Evolutionary conservation across 2,113 vertebrate species (phyloP).

Genomic region (Dipodomys ordii): DNA sequence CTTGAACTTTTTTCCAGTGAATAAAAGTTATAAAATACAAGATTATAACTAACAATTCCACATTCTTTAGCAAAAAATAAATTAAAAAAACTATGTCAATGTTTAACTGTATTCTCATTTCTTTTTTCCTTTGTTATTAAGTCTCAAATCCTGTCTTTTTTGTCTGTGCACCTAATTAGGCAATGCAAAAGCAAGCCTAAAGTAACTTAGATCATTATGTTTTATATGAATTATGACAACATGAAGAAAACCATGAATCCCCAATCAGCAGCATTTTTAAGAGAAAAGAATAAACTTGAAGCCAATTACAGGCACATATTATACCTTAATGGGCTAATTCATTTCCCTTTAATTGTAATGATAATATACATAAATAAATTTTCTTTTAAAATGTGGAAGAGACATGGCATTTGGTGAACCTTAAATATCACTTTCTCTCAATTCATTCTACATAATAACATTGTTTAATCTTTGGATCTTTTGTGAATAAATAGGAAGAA

Average conservation of each 20-base stretch:
- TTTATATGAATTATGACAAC: neutral
- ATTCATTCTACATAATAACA: neutral
- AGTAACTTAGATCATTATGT: neutral
- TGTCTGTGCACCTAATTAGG: neutral
- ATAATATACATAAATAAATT: neutral
- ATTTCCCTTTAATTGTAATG: neutral
- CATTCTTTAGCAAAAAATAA: neutral
- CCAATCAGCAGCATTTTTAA: neutral
- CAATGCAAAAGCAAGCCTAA: neutral
- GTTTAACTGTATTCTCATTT: neutral
- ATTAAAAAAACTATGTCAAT: neutral
- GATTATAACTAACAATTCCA: neutral
- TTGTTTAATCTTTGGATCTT: neutral
- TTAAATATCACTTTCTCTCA: neutral
- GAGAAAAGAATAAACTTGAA: neutral
- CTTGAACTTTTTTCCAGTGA: neutral
- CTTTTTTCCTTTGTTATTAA: neutral
- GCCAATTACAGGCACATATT: neutral
- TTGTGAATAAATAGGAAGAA: neutral
- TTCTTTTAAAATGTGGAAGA: neutral
- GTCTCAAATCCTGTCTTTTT: neutral
- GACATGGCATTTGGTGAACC: neutral
- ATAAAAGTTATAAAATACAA: neutral
- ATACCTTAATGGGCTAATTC: neutral
- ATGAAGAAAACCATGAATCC: neutral